phyloP scores from a whole-genome alignment of 1,140 invertebrate genomes.

The Drosophila santomea region DNA sequence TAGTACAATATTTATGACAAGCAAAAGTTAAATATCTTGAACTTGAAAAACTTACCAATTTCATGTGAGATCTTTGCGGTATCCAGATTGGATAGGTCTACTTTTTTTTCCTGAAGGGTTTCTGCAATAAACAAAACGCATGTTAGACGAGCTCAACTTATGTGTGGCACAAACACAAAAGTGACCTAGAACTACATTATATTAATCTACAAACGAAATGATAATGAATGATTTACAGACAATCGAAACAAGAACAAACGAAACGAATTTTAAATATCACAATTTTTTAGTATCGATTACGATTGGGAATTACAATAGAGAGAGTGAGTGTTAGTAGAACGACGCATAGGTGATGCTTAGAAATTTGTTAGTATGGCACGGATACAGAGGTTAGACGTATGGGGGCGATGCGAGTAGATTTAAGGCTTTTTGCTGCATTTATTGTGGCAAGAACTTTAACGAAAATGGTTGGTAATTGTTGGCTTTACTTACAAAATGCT shows the following conservation, averaged over 20 bases:
- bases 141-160: conserved; percentile 28
- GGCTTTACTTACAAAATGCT: conserved; percentile 79
- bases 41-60: conserved; percentile 48
- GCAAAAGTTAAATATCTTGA: conserved; percentile 8
- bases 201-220: conserved; percentile 68
- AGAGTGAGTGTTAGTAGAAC: conserved; percentile 65
- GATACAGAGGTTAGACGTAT: conserved; percentile 40
- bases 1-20: conserved; percentile 41
- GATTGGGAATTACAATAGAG: conserved; percentile 26
- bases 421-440: conserved; percentile 71
- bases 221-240: conserved; percentile 56
- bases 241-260: conserved; percentile 58
- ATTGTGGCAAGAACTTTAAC: conserved; percentile 58
- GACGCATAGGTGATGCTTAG: conserved; percentile 51
- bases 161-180: conserved; percentile 48
- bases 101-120: conserved; percentile 62
- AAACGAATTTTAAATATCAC: conserved; percentile 67
- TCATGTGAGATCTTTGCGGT: conserved; percentile 40
- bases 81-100: conserved; percentile 55
- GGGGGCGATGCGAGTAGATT: conserved; percentile 50
- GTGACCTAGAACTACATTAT: conserved; percentile 66
- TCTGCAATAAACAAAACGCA: conserved; percentile 54
- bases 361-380: conserved; percentile 66
- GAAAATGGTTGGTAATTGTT: conserved; percentile 69
- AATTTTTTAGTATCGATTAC: conserved; percentile 63